Evolutionary conservation across 2,113 vertebrate genomes (phyloP), one percentile per base, ranked within the genome.

Genomic region (Columba janthina): DNA sequence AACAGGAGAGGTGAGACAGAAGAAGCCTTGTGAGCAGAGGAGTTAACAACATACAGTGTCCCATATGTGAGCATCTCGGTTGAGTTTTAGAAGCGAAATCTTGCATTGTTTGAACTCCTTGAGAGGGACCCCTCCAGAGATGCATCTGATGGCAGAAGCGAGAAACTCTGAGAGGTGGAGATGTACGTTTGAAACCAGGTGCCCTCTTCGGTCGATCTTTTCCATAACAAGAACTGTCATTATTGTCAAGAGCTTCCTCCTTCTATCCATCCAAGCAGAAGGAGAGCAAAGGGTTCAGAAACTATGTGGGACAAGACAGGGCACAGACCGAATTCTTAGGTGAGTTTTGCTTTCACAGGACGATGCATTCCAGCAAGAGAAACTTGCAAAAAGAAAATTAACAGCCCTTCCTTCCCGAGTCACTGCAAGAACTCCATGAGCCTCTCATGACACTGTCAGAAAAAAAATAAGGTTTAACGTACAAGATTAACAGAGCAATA

Each of bases 301-400:
- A 90, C 54, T 73, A 90, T 53, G 36, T 21, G 20, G 77, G 54
- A 90, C 94, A 62, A 70, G 89, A 94, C 2, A 7, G 76, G 72
- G n/a, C 91, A 96, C 50, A 80, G 79, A 70, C 40, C 56, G 66
- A 88, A 92, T 73, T 92, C 94, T 79, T 53, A n/a, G 26, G n/a
- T 16, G 32, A 75, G 34, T 29, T 62, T 62, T 75, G 50, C 54
- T 79, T 90, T 79, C 79, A 90, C 0, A 51, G 53, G 40, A 57
- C 15, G 29, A 4, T 11, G 22, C 85, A 93, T 88, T 94, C 90
- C 90, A 85, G 51, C 56, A 82, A 20, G 18, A 76, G 75, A 80
- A 88, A 57, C 29, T 62, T 85, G 88, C 64, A 65, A 15, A 74
- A n/a, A 74, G 38, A 11, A 70, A 92, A 32, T 48, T 19, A 76